Base-by-base conservation (phyloP, 1,140 invertebrate genomes). In the Zaprionus davidi region DNA sequence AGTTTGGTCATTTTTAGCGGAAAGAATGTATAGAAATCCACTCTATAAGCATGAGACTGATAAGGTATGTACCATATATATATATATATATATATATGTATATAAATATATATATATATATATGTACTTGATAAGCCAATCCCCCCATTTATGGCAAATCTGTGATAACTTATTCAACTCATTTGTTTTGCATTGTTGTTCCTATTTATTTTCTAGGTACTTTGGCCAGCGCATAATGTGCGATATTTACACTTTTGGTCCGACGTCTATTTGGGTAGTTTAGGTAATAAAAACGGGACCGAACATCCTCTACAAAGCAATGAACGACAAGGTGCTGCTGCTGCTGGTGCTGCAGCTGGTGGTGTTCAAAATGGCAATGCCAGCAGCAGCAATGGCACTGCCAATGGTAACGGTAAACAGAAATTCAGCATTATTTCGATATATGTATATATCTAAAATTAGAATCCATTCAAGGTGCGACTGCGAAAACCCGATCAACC, bases 1-100 rank as follows among this genome's bases (percentile, higher is more conserved):
- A 7, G 96, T 99, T 31, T 99, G 98, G 98, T 95, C 95, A 69
- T 96, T 98, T 93, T 94, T 99, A 53, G 95, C 94, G 92, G 96
- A 94, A 77, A 95, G 94, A 49, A 94, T 95, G 66, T 98, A 98
- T 93, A 94, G 95, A 77, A 99, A 99, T 95, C 97, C 97, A 93
- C 94, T 99, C 13, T 99, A 98, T 93, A 94, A 95, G 49, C 93
- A 94, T 71, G 93, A 92, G 69, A 92, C 85, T 67, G 93, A 94
- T 66, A 93, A 94, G 93, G 94, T 94, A 49, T 36, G 26, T 9
- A 56, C 44, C 34, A 60, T 41, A 46, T 46, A 55, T 20, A 49
- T 55, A 15, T 28, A 55, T 28, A 34, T 24, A 63, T 36, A 55
- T 34, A 34, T 24, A 63, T 36, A 46, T 34, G 9, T 38, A 26